Evolutionary conservation across 2,888 invertebrate species (phyloP), one percentile per base, ranked within the genome.

Genomic region (Volucella inanis): DNA sequence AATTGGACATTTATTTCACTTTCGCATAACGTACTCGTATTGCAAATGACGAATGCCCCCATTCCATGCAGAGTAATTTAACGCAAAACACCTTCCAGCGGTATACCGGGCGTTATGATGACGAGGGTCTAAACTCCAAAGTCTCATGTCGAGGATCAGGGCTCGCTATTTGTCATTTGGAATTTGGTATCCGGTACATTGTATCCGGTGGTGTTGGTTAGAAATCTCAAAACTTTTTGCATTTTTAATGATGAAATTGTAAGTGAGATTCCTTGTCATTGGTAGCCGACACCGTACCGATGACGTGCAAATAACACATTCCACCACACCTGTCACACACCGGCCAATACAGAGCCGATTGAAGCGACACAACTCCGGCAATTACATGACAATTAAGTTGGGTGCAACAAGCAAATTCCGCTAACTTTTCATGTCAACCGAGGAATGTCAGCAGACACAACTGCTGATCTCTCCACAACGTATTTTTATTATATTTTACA

Each of bases 1-100:
- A 85, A 85, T 85, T 85, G 85, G 85, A 85, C 81, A 72, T 81
- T 85, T 85, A 85, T 85, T 81, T 81, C 81, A 85, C 81, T 81
- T 80, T 80, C 22, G 57, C 68, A 45, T 55, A 31, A 54, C 22
- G 9, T 22, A 50, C 74, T 67, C 50, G 50, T 39, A 62, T 43
- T 61, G 67, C 61, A 41, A 65, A 18, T 64, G 47, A 49, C 18
- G 38, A 65, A 70, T 41, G 43, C 38, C 38, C 47, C 18, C 15
- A 50, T 22, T 64, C 71, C 43, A 64, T 78, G 43, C 64, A 57
- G 41, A 43, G 54, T 12, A 49, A 39, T 65, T 64, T 64, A 45
- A 47, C 15, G 45, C 41, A 57, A 76, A 76, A 81, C 81, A 80
- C 81, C 78, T 79, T 72, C 39, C 49, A 71, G 75, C 74, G 39